Evolutionary conservation across 1,140 invertebrate species (phyloP).

Genomic region (Drosophila pectinifera): DNA sequence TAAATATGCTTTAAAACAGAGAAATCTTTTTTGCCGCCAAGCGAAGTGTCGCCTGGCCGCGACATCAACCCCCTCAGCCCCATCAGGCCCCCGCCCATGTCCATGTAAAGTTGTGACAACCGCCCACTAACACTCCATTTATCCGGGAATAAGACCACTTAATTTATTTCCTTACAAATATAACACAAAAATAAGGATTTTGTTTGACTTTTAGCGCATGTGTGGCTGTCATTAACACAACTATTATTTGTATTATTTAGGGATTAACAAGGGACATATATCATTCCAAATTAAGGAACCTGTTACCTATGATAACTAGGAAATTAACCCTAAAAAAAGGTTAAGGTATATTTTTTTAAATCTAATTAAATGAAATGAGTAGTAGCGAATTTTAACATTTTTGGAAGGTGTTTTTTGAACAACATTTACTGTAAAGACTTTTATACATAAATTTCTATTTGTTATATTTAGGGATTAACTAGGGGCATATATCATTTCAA

Average conservation of each 20-base stretch:
- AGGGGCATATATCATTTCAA: not conserved
- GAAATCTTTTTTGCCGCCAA: slow-evolving; percentile 14
- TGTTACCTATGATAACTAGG: too few relatives aligned
- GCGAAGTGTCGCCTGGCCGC: not conserved
- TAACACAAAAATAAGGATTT: not conserved
- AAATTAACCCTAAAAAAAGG: not conserved
- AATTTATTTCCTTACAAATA: not conserved
- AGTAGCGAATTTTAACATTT: too few relatives aligned
- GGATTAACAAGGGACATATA: not conserved
- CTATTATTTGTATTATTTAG: not conserved
- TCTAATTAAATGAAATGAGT: too few relatives aligned
- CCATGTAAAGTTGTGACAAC: slow-evolving; percentile 3
- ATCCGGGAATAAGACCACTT: not conserved
- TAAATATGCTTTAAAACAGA: slow-evolving; percentile 66
- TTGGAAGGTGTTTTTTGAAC: too few relatives aligned
- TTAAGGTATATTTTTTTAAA: too few relatives aligned
- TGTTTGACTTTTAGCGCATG: not conserved
- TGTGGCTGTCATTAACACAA: not conserved
- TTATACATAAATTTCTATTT: too few relatives aligned
- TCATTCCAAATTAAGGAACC: not conserved
- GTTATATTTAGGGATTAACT: not conserved
- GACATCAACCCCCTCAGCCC: not conserved
- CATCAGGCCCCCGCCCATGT: slow-evolving; percentile 7
- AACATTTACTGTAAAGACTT: too few relatives aligned
- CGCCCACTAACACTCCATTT: slow-evolving; percentile 9